Percentiles rank a stretch among this genome's conserved stretches.
Evolutionary conservation across 2,113 vertebrate genomes (phyloP).

Genomic region (Lepidothrix coronata): DNA sequence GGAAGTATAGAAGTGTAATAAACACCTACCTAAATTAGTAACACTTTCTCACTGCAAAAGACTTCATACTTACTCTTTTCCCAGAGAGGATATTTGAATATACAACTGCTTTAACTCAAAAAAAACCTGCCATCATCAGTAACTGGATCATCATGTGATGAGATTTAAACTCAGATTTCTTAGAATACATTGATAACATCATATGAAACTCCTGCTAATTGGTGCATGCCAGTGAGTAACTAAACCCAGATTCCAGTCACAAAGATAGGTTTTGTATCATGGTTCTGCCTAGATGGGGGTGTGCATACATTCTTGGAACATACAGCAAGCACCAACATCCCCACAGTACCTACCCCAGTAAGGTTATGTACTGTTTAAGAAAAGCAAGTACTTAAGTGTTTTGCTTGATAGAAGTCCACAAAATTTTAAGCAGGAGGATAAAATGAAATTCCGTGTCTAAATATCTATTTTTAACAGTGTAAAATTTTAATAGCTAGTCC

Average conservation of each 20-base stretch:
- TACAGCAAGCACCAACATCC: background rate
- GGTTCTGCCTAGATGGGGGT: background rate
- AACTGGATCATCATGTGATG: background rate
- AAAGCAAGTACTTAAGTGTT: background rate
- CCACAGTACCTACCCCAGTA: background rate
- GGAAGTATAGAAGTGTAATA: background rate
- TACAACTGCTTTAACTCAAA: background rate
- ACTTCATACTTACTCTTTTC: background rate
- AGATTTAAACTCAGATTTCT: background rate
- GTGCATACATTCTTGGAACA: background rate
- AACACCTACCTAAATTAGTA: background rate
- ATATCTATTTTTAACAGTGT: background rate
- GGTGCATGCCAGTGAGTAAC: background rate
- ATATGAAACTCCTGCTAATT: background rate
- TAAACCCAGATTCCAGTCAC: background rate
- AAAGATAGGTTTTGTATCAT: background rate
- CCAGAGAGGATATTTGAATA: background rate
- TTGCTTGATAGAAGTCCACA: background rate
- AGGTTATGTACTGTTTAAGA: background rate
- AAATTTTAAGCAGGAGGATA: background rate
- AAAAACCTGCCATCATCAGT: background rate
- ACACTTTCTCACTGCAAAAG: background rate
- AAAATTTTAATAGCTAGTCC: background rate
- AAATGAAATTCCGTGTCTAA: background rate
- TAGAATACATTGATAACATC: background rate